Base-by-base conservation (phyloP, 2,888 invertebrate genomes). In the Malthinus flaveolus region DNA sequence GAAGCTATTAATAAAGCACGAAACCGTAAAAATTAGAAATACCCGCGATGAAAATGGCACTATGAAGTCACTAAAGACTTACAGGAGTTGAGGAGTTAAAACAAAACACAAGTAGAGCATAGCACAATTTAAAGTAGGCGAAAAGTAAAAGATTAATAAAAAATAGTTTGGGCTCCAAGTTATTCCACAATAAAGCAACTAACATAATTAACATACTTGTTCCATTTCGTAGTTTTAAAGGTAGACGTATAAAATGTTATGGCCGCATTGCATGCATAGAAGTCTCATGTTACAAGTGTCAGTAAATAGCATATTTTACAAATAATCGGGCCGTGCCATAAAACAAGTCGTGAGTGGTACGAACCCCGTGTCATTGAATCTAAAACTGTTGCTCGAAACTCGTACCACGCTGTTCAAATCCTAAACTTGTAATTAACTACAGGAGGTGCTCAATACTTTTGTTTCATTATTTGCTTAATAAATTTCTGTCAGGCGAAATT, bases 381-480 rank as follows among this genome's bases (percentile, higher is more conserved):
- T 64, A 67, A 70, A 71, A 70, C 65, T 68, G 70, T 65, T 69
- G 68, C 66, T 66, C 68, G 70, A 70, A 70, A 67, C 62, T 67
- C 72, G 72, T 73, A 73, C 72, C 72, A 71, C 68, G 69, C 71
- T 66, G 72, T 73, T 69, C 72, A 65, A 73, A 71, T 69, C 69
- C 67, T 68, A 56, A 60, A 65, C 60, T 56, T 63, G 68, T 69
- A 71, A 71, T 72, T 72, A 72, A 68, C 66, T 66, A 44, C 62
- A 60, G 51, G 62, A 68, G 67, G 69, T 68, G 68, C 68, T 68
- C 69, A 67, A 70, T 71, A 70, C 68, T 68, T 69, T 68, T 64
- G 65, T 68, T 64, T 64, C 64, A 57, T 54, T 57, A 65, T 66
- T 64, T 66, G 59, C 64, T 65, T 60, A 61, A 49, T 44, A 58